phyloP scores from a whole-genome alignment of 2,888 invertebrate species.

The Apoderus coryli region DNA sequence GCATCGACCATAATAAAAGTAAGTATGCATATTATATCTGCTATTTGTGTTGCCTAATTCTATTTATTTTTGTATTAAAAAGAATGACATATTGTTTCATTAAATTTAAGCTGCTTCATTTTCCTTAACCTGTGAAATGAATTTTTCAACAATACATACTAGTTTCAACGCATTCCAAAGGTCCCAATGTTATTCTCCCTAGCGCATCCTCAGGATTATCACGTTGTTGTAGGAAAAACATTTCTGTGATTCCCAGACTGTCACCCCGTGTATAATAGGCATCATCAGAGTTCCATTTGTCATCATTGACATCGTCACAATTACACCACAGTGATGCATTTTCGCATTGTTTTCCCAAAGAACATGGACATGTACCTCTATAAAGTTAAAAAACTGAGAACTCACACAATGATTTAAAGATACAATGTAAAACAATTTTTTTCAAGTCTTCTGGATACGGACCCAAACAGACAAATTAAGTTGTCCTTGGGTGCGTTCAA shows the following conservation, averaged over 20 bases:
- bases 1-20: too few species aligned
- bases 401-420: conserved; percentile 4
- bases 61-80: too few species aligned
- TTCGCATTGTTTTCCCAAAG: conserved; percentile 68
- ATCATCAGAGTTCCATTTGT: conserved; percentile 80
- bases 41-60: too few species aligned
- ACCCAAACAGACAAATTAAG: too few species aligned
- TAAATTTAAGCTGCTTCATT: too few species aligned
- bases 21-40: too few species aligned
- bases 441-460: too few species aligned
- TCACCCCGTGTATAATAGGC: conserved; percentile 67
- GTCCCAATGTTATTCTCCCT: conserved; percentile 78
- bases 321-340: conserved; percentile 75
- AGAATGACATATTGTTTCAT: too few species aligned
- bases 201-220: conserved; percentile 70
- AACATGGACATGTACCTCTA: conserved; percentile 61
- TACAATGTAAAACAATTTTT: too few species aligned
- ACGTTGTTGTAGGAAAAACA: conserved; percentile 80
- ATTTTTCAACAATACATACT: conserved; percentile 45
- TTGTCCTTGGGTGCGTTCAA: too few species aligned
- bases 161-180: conserved; percentile 87
- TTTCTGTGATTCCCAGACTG: conserved; percentile 78
- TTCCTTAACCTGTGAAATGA: neutral
- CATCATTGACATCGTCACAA: conserved; percentile 70
- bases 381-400: conserved; percentile 16